Evolutionary conservation across 2,888 invertebrate genomes (phyloP), one percentile per base, ranked within the genome.

Genomic region (Pilophorus perplexus): DNA sequence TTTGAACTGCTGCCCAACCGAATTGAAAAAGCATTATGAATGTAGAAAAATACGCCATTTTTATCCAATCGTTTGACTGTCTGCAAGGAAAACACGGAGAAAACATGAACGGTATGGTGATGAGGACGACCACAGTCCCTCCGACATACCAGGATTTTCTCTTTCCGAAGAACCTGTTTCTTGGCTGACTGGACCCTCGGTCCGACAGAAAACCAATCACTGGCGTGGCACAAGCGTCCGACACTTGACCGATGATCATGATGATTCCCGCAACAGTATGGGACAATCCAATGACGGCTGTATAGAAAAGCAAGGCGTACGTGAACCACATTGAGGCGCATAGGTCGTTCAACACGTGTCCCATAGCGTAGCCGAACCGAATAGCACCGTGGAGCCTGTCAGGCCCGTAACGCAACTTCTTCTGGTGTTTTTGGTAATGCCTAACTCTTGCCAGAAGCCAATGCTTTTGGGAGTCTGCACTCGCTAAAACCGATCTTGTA

Each of bases 301-400:
- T 83, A 73, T 92, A 87, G 78, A 86, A 95, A 62, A 95, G 86
- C 72, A 95, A 80, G 44, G 92, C 83, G 77, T 95, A 95, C 1
- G 90, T 90, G 78, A 95, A 95, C 94, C 94, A 95, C 83, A 95
- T 88, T 68, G 92, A 89, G 16, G 93, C 92, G 78, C 91, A 92
- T 42, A 95, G 82, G 78, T 95, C 95, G 77, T 95, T 95, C 72
- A 92, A 81, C 55, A 94, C 84, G 78, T 95, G 94, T 0, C 95
- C 94, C 59, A 91, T 82, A 44, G 84, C 83, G 76, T 87, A 90
- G 0, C 85, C 67, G 27, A 62, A 62, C 14, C 62, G 18, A 16
- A 59, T 25, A 18, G 25, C 0, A n/a, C 23, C 22, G 14, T 33
- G 55, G 22, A 55, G 55, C 18, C 16, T 6, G 12, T 16, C 38